Percentiles rank a stretch among this genome's conserved stretches.
Conservation (phyloP, 2,113 vertebrate species). For the Phalacrocorax aristotelis region DNA sequence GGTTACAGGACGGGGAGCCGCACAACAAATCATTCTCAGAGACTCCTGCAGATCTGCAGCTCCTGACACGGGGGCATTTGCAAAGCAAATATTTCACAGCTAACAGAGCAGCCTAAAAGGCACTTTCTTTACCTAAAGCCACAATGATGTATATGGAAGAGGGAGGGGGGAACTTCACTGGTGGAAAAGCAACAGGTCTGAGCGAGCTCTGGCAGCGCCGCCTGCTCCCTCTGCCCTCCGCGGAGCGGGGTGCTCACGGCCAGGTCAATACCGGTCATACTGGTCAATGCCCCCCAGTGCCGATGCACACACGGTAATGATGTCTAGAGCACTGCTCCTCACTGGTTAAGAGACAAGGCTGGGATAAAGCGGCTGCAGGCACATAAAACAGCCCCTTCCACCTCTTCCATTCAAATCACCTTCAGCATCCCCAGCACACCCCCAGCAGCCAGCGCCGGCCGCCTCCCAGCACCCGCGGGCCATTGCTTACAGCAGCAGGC, state of each 20-base stretch:
- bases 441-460: neutral
- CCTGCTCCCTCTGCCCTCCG: neutral
- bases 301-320: neutral
- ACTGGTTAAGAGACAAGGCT: neutral
- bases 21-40: neutral
- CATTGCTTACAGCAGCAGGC: neutral
- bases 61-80: neutral
- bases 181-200: neutral
- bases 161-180: neutral
- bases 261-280: neutral
- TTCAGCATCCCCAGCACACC: neutral
- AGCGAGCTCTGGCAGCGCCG: neutral
- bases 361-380: neutral
- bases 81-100: slow-evolving; percentile 22
- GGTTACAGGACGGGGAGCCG: neutral
- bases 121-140: neutral
- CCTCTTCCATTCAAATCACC: neutral
- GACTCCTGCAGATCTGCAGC: neutral
- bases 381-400: neutral
- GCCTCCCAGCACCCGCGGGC: neutral
- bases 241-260: neutral
- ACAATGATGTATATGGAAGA: neutral
- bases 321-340: neutral
- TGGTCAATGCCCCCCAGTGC: neutral
- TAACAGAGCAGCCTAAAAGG: neutral